phyloP scores from a whole-genome alignment of 2,888 invertebrate genomes.

The Galerucella calmariensis region DNA sequence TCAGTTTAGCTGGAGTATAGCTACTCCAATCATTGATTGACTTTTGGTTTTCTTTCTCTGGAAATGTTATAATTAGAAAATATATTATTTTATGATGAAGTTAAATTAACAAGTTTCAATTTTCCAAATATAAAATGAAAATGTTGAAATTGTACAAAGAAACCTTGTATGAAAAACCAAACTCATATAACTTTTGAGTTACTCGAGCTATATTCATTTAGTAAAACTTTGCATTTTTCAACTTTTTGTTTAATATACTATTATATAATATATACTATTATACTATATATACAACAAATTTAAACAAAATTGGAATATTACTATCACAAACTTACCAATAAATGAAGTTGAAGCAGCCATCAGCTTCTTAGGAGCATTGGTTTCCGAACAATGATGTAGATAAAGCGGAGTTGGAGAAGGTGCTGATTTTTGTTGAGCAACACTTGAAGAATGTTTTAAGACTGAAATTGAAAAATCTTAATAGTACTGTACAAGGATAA shows the following conservation, averaged over 20 bases:
- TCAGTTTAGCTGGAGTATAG: constrained; percentile 8
- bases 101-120: no score
- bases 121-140: no score
- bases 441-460: no score
- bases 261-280: no score
- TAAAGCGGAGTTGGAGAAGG: constrained; percentile 4
- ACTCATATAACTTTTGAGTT: no score
- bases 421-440: constrained; percentile 3
- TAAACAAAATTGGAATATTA: not conserved
- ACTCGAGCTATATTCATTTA: no score
- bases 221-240: no score
- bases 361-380: constrained; percentile 8
- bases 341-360: no score
- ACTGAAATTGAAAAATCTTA: constrained; percentile 15
- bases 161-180: no score
- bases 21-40: constrained; percentile 19
- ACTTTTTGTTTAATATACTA: not conserved
- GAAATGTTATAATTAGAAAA: not conserved
- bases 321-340: no score
- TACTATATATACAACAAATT: constrained; percentile 9
- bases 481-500: not conserved
- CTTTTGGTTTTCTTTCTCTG: constrained; percentile 13
- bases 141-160: no score
- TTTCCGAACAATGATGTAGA: constrained; percentile 9
- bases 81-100: no score